Conservation (phyloP, 2,797 vertebrate species). For the Momotus momota region DNA sequence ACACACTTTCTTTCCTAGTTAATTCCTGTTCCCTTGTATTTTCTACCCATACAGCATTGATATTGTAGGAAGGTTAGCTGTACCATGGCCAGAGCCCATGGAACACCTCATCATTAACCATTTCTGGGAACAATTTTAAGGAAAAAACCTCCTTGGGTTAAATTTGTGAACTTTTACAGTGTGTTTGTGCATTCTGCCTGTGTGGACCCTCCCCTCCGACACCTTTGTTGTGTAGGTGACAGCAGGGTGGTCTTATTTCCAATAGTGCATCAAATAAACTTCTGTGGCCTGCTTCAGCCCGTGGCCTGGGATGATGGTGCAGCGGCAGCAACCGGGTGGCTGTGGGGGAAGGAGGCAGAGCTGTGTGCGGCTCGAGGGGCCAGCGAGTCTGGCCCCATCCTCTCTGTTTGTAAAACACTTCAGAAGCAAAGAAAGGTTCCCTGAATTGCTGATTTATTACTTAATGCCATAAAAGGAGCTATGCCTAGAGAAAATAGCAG, state of each 20-base stretch:
- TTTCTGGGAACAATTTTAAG: neutral
- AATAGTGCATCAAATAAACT: neutral
- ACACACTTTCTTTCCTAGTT: neutral
- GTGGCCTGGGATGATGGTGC: neutral
- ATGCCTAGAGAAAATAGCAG: neutral
- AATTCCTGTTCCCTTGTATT: neutral
- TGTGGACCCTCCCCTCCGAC: neutral
- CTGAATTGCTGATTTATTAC: slow-evolving; percentile 62
- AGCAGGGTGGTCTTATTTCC: neutral
- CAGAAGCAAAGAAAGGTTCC: slow-evolving; percentile 52
- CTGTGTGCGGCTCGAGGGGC: slow-evolving; percentile 19
- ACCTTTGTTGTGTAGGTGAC: neutral
- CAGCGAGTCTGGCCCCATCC: slow-evolving; percentile 67
- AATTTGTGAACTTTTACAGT: neutral
- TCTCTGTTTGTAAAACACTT: slow-evolving; percentile 64
- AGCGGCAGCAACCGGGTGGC: neutral
- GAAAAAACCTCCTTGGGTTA: neutral
- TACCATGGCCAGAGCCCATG: neutral
- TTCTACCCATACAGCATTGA: neutral
- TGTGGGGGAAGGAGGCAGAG: neutral
- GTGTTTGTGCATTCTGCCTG: neutral
- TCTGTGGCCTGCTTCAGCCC: neutral
- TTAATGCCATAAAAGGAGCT: slow-evolving; percentile 56
- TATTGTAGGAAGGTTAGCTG: neutral
- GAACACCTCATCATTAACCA: neutral